These are phyloP conservation scores for Panurus biarmicus DNA, from an alignment of 2,113 vertebrate species.

Conservation along the genomic window DNA sequence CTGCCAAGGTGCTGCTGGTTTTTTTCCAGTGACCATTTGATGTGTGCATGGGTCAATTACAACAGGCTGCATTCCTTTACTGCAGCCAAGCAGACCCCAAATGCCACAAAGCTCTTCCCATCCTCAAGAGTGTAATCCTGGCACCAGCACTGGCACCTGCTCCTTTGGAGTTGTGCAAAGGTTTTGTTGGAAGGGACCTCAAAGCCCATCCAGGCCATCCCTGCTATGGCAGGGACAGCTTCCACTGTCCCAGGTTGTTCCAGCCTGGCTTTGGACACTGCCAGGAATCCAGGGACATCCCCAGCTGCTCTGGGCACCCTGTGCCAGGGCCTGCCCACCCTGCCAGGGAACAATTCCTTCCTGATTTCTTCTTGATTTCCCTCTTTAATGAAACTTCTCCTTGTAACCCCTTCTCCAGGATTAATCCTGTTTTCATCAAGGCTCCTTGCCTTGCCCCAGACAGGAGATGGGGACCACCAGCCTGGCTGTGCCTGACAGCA, in stretches of 20 bases:
- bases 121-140: background rate
- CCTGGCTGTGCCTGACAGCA: background rate
- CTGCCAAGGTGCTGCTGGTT: background rate
- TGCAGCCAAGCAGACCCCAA: fast-evolving
- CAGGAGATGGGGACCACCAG: background rate
- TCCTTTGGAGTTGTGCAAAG: no score
- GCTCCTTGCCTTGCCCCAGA: background rate
- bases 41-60: fast-evolving
- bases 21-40: fast-evolving
- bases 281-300: background rate
- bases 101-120: background rate
- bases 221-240: background rate
- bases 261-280: background rate
- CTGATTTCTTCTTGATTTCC: background rate
- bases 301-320: background rate
- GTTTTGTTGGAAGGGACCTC: background rate
- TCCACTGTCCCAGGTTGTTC: background rate
- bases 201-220: fast-evolving
- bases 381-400: background rate
- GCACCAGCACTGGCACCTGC: background rate
- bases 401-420: background rate
- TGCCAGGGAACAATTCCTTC: fast-evolving
- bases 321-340: background rate
- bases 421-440: fast-evolving
- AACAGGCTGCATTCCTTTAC: no score